Conservation (phyloP, 2,797 vertebrate species). For the Poliocrania exsul region DNA sequence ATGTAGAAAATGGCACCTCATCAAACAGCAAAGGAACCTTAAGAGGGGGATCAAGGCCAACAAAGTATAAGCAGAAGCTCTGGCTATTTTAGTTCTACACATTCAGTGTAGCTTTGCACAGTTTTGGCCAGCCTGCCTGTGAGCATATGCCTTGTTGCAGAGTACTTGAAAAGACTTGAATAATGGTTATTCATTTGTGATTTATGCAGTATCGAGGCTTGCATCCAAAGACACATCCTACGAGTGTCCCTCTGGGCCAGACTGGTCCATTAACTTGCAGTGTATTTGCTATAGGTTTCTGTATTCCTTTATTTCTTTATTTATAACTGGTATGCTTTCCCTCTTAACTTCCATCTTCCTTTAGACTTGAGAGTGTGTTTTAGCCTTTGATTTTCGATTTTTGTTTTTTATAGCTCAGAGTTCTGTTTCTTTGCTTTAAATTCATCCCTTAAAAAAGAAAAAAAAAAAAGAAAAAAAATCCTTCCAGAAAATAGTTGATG, state of each 20-base stretch:
- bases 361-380: background rate
- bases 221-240: background rate
- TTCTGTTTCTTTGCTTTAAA: background rate
- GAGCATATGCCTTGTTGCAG: background rate
- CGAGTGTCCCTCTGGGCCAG: background rate
- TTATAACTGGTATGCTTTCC: background rate
- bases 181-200: constrained; percentile 16
- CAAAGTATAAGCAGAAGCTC: background rate
- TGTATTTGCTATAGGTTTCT: background rate
- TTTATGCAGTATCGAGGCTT: background rate
- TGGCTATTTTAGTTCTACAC: background rate
- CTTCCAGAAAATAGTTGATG: background rate
- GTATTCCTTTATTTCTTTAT: background rate
- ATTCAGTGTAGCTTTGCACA: background rate
- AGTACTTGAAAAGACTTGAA: background rate
- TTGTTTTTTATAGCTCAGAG: background rate
- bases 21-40: background rate
- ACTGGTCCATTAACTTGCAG: background rate
- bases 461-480: background rate
- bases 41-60: background rate
- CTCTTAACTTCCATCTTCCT: background rate
- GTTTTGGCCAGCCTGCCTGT: background rate
- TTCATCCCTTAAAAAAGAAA: background rate
- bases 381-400: background rate
- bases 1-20: background rate